phyloP scores from a whole-genome alignment of 2,888 invertebrate genomes.

The Tenthredo distinguenda region DNA sequence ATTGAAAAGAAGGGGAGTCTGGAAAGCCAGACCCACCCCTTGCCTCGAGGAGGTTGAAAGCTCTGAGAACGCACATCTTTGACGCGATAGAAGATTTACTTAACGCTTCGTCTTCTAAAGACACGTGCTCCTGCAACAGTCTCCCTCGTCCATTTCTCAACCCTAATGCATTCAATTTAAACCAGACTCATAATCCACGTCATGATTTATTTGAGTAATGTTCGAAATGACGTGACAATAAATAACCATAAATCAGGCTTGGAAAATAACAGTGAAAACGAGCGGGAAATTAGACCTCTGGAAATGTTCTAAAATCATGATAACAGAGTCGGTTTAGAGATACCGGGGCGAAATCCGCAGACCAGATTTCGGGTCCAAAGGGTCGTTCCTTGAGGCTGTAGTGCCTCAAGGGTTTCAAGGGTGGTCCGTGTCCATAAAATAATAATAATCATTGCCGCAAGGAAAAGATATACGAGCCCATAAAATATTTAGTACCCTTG shows the following conservation, averaged over 20 bases:
- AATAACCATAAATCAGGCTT: background rate
- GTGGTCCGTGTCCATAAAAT: slow-evolving; percentile 35
- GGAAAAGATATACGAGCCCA: slow-evolving; percentile 32
- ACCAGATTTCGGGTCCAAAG: slow-evolving; percentile 14
- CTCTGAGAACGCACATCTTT: slow-evolving; percentile 17
- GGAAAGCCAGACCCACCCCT: background rate
- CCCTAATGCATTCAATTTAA: background rate
- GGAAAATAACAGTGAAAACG: background rate
- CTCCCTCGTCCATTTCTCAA: background rate
- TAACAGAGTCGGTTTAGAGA: background rate
- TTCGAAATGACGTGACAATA: background rate
- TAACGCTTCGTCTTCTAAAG: slow-evolving; percentile 9
- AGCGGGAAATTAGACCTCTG: background rate
- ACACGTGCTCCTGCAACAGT: background rate
- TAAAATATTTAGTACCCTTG: slow-evolving; percentile 49
- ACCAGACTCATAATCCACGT: background rate
- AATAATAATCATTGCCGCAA: slow-evolving; percentile 41
- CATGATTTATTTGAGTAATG: background rate
- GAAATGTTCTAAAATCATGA: background rate
- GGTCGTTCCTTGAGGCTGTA: background rate
- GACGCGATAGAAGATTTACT: background rate
- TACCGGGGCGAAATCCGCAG: background rate
- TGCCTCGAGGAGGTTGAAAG: background rate
- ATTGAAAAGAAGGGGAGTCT: slow-evolving; percentile 23
- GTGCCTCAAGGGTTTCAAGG: background rate